phyloP scores from a whole-genome alignment of 2,797 vertebrate species.

The Apodemus agrarius region DNA sequence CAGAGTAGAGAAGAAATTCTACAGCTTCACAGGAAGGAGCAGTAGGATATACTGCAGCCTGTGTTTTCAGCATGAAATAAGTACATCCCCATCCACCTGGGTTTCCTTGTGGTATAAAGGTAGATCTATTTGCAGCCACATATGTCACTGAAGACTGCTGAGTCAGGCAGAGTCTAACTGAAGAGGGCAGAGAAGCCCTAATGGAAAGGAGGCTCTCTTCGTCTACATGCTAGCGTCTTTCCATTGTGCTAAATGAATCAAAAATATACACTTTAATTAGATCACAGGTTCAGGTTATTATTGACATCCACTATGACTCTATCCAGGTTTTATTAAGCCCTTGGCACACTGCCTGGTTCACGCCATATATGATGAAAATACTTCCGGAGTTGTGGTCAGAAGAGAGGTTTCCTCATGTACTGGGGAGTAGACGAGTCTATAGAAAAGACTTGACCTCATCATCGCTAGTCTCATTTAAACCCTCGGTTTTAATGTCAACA shows the following conservation, averaged over 20 bases:
- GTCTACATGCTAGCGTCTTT: neutral
- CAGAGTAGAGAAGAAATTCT: neutral
- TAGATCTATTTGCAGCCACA: neutral
- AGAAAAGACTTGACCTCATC: neutral
- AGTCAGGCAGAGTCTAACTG: neutral
- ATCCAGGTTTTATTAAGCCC: neutral
- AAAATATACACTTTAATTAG: slow-evolving; percentile 36
- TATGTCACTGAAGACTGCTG: neutral
- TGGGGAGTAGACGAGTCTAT: neutral
- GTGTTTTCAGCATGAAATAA: slow-evolving; percentile 15
- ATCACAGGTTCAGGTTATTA: neutral
- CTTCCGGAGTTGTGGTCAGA: neutral
- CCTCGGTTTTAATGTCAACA: slow-evolving; percentile 30
- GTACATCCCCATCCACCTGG: neutral
- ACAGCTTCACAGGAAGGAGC: slow-evolving; percentile 10
- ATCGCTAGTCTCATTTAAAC: neutral
- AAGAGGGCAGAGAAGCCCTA: neutral
- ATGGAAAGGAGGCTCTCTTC: neutral
- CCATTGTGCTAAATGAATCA: slow-evolving; percentile 23
- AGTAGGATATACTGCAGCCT: neutral
- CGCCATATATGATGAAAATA: neutral
- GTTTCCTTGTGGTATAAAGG: neutral
- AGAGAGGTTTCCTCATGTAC: neutral
- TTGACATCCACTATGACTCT: neutral
- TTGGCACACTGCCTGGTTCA: neutral